A percentile compares a stretch with the other conserved stretches of the same genome.
Conservation (phyloP, 2,888 invertebrate species). For the Cordylochernes scorpioides region DNA sequence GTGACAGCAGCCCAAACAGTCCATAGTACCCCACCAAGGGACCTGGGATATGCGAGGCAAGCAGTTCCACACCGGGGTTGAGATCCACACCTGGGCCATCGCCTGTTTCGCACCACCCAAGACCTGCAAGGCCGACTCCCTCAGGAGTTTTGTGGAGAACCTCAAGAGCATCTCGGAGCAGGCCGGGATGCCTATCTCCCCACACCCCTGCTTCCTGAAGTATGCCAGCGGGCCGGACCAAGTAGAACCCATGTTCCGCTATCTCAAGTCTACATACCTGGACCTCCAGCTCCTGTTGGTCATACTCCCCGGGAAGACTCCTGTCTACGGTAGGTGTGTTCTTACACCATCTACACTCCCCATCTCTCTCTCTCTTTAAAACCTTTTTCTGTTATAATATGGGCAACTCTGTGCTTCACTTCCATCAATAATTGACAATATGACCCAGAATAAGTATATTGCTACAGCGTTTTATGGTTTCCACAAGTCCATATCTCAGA, state of each 20-base stretch:
- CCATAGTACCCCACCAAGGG: slow-evolving; percentile 91
- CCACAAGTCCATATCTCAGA: too few relatives aligned
- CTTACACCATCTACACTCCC: too few relatives aligned
- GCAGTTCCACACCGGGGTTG: slow-evolving; percentile 97
- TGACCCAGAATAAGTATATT: too few relatives aligned
- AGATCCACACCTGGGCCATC: slow-evolving; percentile 98
- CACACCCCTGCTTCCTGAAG: slow-evolving; percentile 37
- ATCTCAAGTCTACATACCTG: slow-evolving; percentile 82
- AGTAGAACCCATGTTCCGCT: slow-evolving; percentile 98
- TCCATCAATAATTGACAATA: too few relatives aligned
- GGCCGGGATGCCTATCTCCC: slow-evolving; percentile 98
- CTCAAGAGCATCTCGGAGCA: slow-evolving; percentile 96
- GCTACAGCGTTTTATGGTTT: too few relatives aligned
- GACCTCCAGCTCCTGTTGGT: slow-evolving; percentile 88
- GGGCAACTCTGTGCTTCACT: too few relatives aligned
- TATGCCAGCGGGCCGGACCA: slow-evolving; percentile 99
- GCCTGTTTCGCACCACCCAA: slow-evolving; percentile 98
- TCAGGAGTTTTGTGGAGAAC: slow-evolving; percentile 85
- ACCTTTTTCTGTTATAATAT: too few relatives aligned
- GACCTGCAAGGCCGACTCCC: slow-evolving; percentile 82
- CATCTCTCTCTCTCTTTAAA: too few relatives aligned
- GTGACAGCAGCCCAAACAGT: slow-evolving; percentile 42
- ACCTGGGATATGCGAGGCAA: slow-evolving; percentile 99
- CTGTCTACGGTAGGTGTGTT: slow-evolving; percentile 85
- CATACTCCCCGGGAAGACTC: slow-evolving; percentile 90